Evolutionary conservation across 2,888 invertebrate genomes (phyloP), one percentile per base, ranked within the genome.

Genomic region (Lithosia quadra): DNA sequence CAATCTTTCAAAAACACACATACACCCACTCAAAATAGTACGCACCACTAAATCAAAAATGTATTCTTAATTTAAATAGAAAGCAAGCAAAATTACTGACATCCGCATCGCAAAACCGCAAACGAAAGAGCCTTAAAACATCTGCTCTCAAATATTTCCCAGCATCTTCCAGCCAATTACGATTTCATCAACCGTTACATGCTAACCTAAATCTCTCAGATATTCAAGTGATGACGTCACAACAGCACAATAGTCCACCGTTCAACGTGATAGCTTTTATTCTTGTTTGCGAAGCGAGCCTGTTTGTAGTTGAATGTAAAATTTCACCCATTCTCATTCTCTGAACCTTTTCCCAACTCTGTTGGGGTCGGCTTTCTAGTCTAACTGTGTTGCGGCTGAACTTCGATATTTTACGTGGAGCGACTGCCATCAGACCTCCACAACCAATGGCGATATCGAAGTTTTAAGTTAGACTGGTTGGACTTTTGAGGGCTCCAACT

Each of bases 201-300:
- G 64, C 68, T 81, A 80, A 80, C 77, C 79, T 75, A 77, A 80
- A 81, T 80, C 76, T 64, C 62, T 71, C 63, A 73, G 77, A 78
- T 79, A 79, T 73, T 65, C 75, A 73, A 74, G 71, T 72, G 58
- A 69, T 75, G 72, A 70, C 78, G 81, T 78, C 74, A 76, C 79
- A 65, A 65, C 68, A 66, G 63, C 75, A 81, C 81, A 81, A 81
- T 76, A 65, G 72, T 58, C n/a, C 73, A 72, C 76, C 75, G 76
- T 79, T 78, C 82, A 78, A 49, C 71, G 71, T 75, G 78, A 81
- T 76, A 79, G 74, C 80, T 79, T 81, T 79, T 79, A 79, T 75
- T 78, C 76, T 73, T 79, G 82, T 81, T 79, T 76, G 82, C 68
- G 67, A 73, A 75, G 74, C 69, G 80, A 72, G 82, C 62, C 79